A percentile compares a stretch with the other conserved stretches of the same genome.
Conservation (phyloP, 2,797 vertebrate genomes). For the Sciaenops ocellatus region DNA sequence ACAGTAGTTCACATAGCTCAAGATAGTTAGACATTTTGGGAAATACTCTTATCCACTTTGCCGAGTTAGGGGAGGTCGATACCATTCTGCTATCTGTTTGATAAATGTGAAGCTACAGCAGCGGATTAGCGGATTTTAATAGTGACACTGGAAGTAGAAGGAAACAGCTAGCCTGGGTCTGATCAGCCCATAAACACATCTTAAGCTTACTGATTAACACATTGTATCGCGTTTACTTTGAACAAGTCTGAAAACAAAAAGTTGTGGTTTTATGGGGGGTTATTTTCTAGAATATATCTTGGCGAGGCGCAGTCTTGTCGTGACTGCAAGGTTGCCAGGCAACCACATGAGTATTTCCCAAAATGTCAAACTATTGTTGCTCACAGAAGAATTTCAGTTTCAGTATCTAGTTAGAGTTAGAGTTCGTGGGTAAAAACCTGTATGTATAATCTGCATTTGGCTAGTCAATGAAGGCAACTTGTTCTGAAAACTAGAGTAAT, state of each 20-base stretch:
- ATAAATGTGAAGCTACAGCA: not conserved
- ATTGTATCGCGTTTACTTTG: not conserved
- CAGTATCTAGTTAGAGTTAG: too few species aligned
- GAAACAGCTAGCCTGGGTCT: not conserved
- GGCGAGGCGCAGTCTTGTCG: too few species aligned
- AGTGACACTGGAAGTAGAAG: not conserved
- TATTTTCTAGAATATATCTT: not conserved
- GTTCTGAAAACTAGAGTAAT: not conserved
- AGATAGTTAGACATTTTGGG: not conserved
- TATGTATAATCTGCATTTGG: too few species aligned
- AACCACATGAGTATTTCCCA: not conserved
- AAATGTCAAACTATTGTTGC: not conserved
- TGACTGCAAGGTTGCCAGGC: not conserved
- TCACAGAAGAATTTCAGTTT: not conserved
- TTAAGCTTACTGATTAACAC: not conserved
- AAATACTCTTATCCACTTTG: not conserved
- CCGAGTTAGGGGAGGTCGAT: slow-evolving; percentile 2
- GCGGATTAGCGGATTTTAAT: not conserved
- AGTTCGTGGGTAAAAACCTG: too few species aligned
- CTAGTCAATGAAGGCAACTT: not conserved
- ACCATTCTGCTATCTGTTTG: not conserved
- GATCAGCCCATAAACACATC: not conserved
- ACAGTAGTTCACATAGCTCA: not conserved
- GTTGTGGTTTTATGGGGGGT: not conserved
- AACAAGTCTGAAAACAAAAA: not conserved